Base-by-base conservation (phyloP, 1,140 invertebrate genomes). In the Ectropis grisescens region DNA sequence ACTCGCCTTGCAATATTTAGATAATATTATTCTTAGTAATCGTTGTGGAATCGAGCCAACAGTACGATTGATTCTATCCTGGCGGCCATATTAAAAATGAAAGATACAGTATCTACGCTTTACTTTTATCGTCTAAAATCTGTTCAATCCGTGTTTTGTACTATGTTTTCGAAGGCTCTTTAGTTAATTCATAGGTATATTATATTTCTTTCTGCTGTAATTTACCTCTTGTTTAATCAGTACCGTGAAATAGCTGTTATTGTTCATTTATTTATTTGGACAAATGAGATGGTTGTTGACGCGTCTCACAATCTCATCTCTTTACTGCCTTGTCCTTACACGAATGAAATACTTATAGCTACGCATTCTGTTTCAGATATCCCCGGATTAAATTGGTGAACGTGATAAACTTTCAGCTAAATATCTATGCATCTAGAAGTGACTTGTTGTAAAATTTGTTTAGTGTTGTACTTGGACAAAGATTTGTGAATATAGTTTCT, bases 401-500 rank as follows among this genome's bases (percentile, higher is more conserved):
- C 72, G 76, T 81, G 69, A 81, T 70, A 66, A 64, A 69, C 59
- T 75, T 75, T 19, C 16, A 19, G 8, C 46, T 60, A 50, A 60
- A 65, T 75, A 74, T 55, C 61, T 78, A 72, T 76, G 72, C 60
- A 56, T 75, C 46, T 61, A 57, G 78, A 74, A 75, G 72, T 76
- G 72, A 74, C 58, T 67, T 66, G 44, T 67, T 49, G 65, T 75
- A 56, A 78, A 78, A 78, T 67, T 75, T 75, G 51, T 78, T 75
- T 80, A 64, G 75, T 75, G 70, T 66, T 61, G 64, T 58, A 72
- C 61, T 70, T 62, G 38, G 64, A 64, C 58, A 65, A 64, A 70
- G 49, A 68, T 50, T 71, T 78, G 68, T 75, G 65, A 70, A 48
- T 50, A 45, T 71, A 71, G 70, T 69, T 78, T 81, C 62, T 78